Base-by-base conservation (phyloP, 23 tunicate genomes). In the Clavelina lepadiformis region DNA sequence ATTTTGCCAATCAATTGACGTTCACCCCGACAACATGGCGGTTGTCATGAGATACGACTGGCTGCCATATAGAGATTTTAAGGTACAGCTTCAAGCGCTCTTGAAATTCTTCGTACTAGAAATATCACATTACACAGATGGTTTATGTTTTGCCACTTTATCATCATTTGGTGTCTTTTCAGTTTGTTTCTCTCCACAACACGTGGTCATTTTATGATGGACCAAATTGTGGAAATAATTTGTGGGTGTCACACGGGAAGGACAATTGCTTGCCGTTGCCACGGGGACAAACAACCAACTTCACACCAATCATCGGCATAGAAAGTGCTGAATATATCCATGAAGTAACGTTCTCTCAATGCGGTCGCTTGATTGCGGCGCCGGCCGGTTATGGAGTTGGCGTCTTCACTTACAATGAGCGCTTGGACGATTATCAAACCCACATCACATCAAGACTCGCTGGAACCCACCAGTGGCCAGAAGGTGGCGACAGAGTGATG, bases 361-460 rank as follows among this genome's bases (percentile, higher is more conserved):
- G 95, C 36, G 95, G 95, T 30, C 59, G 69, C 21, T 55, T 86
- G 1, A 62, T 86, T 22, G 85, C 95, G 18, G 71, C 79, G 4
- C 95, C 95, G 13, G 64, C 63, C 11, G 85, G 95, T 7, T 86
- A 63, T 59, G 95, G 95, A 3, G 77, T 77, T 13, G 29, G 62
- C 3, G 27, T 86, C 2, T 50, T 74, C 13, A 33, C 85, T 1
- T 72, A 31, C 52, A 80, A 77, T 59, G 35, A 35, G 20, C 18
- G 72, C 20, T 52, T 65, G 1, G 22, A 63, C 34, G 95, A 86
- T 58, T 86, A 86, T 46, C 46, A 61, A 56, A 56, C 80, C 13
- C 74, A 77, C 46, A 86, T 86, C 30, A 35, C 81, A 15, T 56
- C 71, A 20, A 32, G 69, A 2, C 1, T 76, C 5, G 20, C 33